A percentile compares a stretch with the other conserved stretches of the same genome.
These are phyloP conservation scores for Tympanoctomys barrerae DNA, from an alignment of 2,797 vertebrate genomes.

Conservation along the genomic window DNA sequence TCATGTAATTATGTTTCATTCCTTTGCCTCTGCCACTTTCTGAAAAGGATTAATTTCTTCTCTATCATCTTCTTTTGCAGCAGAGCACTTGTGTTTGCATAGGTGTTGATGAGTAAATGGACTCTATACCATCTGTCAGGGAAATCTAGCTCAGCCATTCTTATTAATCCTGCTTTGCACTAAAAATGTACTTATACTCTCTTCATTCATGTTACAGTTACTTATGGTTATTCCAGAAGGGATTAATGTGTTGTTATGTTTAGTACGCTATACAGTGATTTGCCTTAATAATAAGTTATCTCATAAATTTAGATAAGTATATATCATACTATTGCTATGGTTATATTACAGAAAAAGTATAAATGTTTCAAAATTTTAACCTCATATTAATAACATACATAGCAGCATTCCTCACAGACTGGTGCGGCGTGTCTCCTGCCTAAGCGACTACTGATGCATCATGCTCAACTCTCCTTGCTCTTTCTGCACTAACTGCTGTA, in stretches of 20 bases:
- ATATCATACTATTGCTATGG: background rate
- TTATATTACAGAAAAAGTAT: constrained; percentile 17
- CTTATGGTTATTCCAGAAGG: constrained; percentile 1
- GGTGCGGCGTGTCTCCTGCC: background rate
- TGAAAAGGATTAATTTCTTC: constrained; percentile 38
- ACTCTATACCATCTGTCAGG: background rate
- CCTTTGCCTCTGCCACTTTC: constrained; percentile 79
- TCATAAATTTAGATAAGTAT: constrained; percentile 33
- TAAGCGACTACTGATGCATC: constrained; percentile 46
- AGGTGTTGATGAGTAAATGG: constrained; percentile 17
- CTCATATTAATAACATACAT: background rate
- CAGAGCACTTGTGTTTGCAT: constrained; percentile 58
- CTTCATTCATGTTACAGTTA: constrained; percentile 11
- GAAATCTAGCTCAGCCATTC: constrained; percentile 10
- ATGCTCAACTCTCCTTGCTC: constrained; percentile 45
- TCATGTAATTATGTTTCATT: constrained; percentile 93
- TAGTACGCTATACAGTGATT: background rate
- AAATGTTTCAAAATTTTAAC: background rate
- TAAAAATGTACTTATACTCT: background rate
- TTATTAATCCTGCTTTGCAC: background rate
- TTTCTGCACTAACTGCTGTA: constrained; percentile 69
- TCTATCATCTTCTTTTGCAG: constrained; percentile 75
- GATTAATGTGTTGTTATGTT: constrained; percentile 40
- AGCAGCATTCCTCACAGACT: background rate
- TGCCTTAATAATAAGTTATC: constrained; percentile 40